Evolutionary conservation across 1,140 invertebrate species (phyloP).

Genomic region (Vanessa tameamea): DNA sequence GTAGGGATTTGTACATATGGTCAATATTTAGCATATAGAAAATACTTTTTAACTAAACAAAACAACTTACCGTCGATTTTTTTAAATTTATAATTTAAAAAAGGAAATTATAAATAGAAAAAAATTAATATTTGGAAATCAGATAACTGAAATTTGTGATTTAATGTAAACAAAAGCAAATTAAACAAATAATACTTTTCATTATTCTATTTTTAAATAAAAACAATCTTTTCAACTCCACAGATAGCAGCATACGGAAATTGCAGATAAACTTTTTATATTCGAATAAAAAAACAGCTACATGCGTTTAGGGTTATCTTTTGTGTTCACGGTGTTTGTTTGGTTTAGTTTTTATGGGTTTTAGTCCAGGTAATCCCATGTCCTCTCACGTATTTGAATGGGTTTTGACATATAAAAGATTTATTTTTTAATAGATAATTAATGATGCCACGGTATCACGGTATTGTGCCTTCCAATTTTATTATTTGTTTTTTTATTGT

Average conservation of each 20-base stretch:
- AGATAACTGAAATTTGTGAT: too few relatives aligned
- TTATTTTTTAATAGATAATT: constrained; percentile 78
- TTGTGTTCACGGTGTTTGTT: constrained; percentile 65
- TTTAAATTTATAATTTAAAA: too few relatives aligned
- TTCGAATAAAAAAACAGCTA: constrained; percentile 23
- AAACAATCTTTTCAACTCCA: too few relatives aligned
- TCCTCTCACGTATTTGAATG: constrained; percentile 65
- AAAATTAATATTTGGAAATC: too few relatives aligned
- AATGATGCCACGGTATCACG: constrained; percentile 57
- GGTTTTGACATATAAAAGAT: constrained; percentile 77
- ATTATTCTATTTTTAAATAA: too few relatives aligned
- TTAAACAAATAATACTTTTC: too few relatives aligned
- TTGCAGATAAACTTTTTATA: constrained; percentile 13
- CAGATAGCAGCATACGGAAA: background rate
- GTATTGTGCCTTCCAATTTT: constrained; percentile 8
- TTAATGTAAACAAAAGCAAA: too few relatives aligned
- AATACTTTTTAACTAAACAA: too few relatives aligned
- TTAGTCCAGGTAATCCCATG: constrained; percentile 73
- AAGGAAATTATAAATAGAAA: too few relatives aligned
- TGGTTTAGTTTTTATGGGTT: constrained; percentile 68
- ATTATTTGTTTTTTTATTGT: background rate
- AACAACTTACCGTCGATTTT: too few relatives aligned
- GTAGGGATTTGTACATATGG: background rate
- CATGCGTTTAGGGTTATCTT: constrained; percentile 51
- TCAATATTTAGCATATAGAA: too few relatives aligned